phyloP scores from a whole-genome alignment of 2,113 vertebrate species.

The Genyomyrus donnyi region DNA sequence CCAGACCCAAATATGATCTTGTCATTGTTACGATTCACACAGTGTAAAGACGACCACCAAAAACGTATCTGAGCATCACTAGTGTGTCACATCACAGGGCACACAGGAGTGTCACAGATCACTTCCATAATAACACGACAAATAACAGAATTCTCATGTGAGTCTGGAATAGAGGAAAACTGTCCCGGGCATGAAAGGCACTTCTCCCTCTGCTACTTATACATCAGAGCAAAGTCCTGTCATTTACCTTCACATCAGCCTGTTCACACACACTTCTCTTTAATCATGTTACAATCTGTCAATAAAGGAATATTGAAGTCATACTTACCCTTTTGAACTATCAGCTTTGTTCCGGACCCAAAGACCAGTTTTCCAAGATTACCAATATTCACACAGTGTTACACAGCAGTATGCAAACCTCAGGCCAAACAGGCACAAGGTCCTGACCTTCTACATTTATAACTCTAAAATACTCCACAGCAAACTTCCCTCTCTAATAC shows the following conservation, averaged over 20 bases:
- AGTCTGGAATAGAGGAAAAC: too few relatives aligned
- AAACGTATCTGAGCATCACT: neutral
- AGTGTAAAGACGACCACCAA: neutral
- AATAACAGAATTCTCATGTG: too few relatives aligned
- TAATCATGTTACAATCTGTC: neutral
- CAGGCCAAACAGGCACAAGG: neutral
- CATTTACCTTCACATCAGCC: neutral
- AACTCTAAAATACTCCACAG: too few relatives aligned
- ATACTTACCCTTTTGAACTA: slow-evolving; percentile 11
- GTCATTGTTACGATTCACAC: neutral
- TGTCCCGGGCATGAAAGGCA: too few relatives aligned
- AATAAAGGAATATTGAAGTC: neutral
- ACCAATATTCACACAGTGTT: slow-evolving; percentile 14
- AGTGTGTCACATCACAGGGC: neutral
- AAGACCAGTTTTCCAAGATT: neutral
- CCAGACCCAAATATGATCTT: slow-evolving; percentile 39
- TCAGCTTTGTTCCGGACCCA: slow-evolving; percentile 3
- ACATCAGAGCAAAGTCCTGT: neutral
- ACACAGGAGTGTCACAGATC: neutral
- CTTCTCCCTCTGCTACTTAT: too few relatives aligned
- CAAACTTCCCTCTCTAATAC: too few relatives aligned
- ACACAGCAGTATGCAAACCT: slow-evolving; percentile 4
- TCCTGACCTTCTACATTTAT: neutral
- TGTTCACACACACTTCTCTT: neutral
- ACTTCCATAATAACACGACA: too few relatives aligned